Evolutionary conservation across 2,888 invertebrate species (phyloP).

Genomic region (Yponomeuta evonymella): DNA sequence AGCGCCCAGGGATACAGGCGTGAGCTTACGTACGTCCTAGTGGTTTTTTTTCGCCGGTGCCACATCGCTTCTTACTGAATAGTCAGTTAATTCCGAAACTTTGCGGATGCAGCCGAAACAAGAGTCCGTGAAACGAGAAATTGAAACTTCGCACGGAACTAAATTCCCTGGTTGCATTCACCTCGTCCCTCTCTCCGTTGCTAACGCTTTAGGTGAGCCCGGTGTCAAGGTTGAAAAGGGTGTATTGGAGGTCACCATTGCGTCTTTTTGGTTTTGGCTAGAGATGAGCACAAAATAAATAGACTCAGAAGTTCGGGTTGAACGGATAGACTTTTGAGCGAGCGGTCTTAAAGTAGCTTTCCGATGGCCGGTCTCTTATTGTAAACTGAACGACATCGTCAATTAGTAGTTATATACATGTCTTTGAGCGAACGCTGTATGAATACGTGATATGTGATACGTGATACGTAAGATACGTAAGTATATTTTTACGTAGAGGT

Average conservation of each 20-base stretch:
- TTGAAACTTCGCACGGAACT: background rate
- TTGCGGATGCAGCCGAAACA: background rate
- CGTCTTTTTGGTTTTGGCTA: background rate
- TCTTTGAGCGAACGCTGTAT: too few relatives aligned
- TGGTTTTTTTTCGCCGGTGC: background rate
- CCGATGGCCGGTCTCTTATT: too few relatives aligned
- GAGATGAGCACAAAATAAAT: background rate
- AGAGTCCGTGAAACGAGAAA: background rate
- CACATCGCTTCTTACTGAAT: background rate
- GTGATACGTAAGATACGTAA: too few relatives aligned
- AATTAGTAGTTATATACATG: too few relatives aligned
- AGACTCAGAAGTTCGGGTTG: background rate
- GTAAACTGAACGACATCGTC: too few relatives aligned
- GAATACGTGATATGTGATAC: too few relatives aligned
- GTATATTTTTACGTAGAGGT: too few relatives aligned
- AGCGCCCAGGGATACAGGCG: too few relatives aligned
- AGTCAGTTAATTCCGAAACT: background rate
- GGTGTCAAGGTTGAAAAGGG: background rate
- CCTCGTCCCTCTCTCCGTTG: background rate
- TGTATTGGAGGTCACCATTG: background rate
- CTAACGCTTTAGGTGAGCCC: background rate
- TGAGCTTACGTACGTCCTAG: background rate
- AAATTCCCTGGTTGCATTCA: background rate
- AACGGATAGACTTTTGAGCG: too few relatives aligned
- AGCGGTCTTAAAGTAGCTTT: too few relatives aligned